Evolutionary conservation across 2,797 vertebrate genomes (phyloP).

Genomic region (Parotocinclus haroldoi): DNA sequence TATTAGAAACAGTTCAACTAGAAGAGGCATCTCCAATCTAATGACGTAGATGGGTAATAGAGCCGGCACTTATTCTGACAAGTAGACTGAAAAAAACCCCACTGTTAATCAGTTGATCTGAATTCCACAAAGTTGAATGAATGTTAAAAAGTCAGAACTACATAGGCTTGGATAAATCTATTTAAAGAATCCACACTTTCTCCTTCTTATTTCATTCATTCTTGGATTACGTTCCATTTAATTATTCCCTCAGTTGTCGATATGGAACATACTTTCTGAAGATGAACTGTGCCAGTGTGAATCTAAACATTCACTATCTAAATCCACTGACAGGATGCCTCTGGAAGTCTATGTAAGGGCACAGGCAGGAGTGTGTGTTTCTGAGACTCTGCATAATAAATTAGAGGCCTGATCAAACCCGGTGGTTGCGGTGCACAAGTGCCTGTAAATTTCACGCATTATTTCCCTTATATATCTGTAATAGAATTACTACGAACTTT

Average conservation of each 20-base stretch:
- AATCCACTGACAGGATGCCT: not conserved
- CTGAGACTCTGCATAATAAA: slow-evolving; percentile 1
- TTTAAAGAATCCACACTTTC: not conserved
- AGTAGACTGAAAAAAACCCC: too few species aligned
- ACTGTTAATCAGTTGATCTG: not conserved
- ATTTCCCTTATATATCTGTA: too few species aligned
- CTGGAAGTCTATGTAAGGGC: not conserved
- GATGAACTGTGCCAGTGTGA: slow-evolving; percentile 24
- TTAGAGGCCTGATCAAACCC: too few species aligned
- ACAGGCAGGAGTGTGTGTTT: slow-evolving; percentile 21
- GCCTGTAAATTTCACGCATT: too few species aligned
- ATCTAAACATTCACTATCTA: slow-evolving; percentile 16
- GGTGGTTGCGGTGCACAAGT: too few species aligned
- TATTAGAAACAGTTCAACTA: slow-evolving; percentile 29
- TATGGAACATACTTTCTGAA: slow-evolving; percentile 26
- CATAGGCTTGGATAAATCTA: not conserved
- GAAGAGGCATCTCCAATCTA: not conserved
- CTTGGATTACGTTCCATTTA: not conserved
- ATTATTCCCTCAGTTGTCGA: slow-evolving; percentile 20
- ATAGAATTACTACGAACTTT: too few species aligned
- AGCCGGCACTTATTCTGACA: too few species aligned
- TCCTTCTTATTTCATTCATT: not conserved
- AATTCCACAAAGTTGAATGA: not conserved
- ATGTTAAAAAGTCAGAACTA: not conserved
- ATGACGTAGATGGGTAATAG: too few species aligned